Evolutionary conservation across 2,888 invertebrate genomes (phyloP).

Genomic region (Ptychoptera contaminata): DNA sequence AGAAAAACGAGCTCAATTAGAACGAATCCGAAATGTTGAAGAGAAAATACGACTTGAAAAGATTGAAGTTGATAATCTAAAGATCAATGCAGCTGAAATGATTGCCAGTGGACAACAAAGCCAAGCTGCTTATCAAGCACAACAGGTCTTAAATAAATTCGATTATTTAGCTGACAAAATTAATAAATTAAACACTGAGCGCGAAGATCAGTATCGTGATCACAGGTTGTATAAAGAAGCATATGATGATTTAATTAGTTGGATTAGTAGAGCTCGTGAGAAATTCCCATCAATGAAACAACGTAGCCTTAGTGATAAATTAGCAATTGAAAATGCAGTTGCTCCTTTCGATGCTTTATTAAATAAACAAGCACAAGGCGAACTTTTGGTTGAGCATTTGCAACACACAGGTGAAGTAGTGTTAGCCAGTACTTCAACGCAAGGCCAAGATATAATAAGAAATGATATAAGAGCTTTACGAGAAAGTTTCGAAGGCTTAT

Average conservation of each 20-base stretch:
- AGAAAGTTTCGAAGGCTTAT: slow-evolving; percentile 70
- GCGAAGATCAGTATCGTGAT: slow-evolving; percentile 76
- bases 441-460: slow-evolving; percentile 63
- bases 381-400: slow-evolving; percentile 69
- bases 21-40: slow-evolving; percentile 69
- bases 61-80: slow-evolving; percentile 73
- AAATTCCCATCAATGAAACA: slow-evolving; percentile 79
- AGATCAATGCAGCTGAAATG: slow-evolving; percentile 74
- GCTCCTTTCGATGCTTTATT: slow-evolving; percentile 71
- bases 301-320: slow-evolving; percentile 66
- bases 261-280: slow-evolving; percentile 76
- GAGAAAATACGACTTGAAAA: slow-evolving; percentile 81
- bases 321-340: slow-evolving; percentile 77
- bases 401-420: slow-evolving; percentile 80
- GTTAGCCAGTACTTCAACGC: slow-evolving; percentile 62
- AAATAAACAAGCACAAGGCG: slow-evolving; percentile 83
- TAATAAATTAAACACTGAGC: slow-evolving; percentile 56
- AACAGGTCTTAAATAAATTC: slow-evolving; percentile 70
- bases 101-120: slow-evolving; percentile 71
- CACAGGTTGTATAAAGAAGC: slow-evolving; percentile 83
- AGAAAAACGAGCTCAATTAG: slow-evolving; percentile 73
- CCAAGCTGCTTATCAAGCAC: slow-evolving; percentile 67
- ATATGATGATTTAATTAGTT: slow-evolving; percentile 74
- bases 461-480: slow-evolving; percentile 74
- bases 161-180: slow-evolving; percentile 62